Evolutionary conservation across 2,797 vertebrate genomes (phyloP).

Genomic region (Antrozous pallidus): DNA sequence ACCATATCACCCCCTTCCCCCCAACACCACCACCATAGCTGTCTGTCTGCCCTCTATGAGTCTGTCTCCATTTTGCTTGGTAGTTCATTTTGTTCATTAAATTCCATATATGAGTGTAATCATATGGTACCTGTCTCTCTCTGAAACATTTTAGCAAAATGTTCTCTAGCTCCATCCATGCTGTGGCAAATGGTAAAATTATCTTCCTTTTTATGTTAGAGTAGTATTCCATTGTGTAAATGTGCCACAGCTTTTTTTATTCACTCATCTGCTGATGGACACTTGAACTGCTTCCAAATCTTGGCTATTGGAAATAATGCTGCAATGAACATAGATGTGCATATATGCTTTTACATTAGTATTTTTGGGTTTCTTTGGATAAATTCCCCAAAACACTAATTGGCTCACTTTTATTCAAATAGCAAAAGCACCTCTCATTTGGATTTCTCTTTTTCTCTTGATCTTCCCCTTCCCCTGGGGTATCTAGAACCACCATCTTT

Average conservation of each 20-base stretch:
- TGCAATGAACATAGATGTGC: background rate
- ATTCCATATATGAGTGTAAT: background rate
- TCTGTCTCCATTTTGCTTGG: background rate
- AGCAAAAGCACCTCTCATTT: background rate
- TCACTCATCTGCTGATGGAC: background rate
- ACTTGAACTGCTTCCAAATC: background rate
- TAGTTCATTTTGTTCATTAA: background rate
- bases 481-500: conserved; percentile 93
- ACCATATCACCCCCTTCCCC: background rate
- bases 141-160: background rate
- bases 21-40: background rate
- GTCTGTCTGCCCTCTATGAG: background rate
- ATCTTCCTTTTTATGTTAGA: background rate
- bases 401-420: background rate
- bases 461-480: background rate
- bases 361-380: background rate
- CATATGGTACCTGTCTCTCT: background rate
- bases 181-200: background rate
- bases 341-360: background rate
- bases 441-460: conserved; percentile 36
- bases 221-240: background rate
- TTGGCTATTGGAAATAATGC: background rate
- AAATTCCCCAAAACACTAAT: background rate
- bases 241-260: background rate
- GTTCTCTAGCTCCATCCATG: background rate